phyloP scores from a whole-genome alignment of 2,113 vertebrate species.

The Tauraco erythrolophus region DNA sequence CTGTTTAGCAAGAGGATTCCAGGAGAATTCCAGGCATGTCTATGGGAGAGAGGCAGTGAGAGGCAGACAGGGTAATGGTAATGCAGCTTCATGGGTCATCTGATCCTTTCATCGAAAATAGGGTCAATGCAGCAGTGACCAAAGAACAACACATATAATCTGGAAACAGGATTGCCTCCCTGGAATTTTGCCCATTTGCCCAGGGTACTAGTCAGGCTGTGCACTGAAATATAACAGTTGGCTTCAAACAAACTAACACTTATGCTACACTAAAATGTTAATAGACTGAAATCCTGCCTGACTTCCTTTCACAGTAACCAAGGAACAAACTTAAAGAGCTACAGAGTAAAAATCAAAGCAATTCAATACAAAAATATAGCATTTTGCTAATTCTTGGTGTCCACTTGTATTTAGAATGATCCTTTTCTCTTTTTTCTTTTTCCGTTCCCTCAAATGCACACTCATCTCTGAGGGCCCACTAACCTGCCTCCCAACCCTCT shows the following conservation, averaged over 20 bases:
- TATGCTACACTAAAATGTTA: background rate
- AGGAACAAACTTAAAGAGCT: background rate
- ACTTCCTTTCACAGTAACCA: background rate
- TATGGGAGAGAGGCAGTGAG: background rate
- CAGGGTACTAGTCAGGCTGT: background rate
- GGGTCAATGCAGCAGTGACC: background rate
- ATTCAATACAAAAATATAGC: background rate
- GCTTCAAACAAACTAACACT: slow-evolving; percentile 5
- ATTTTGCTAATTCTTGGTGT: background rate
- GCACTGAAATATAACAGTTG: background rate
- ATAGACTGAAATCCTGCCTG: background rate
- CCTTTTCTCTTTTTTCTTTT: background rate
- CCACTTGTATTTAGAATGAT: background rate
- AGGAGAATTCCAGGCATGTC: background rate
- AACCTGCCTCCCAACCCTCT: background rate
- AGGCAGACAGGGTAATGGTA: background rate
- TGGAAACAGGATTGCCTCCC: background rate
- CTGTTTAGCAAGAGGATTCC: background rate
- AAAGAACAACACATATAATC: background rate
- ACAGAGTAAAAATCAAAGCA: background rate
- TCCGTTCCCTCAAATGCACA: background rate
- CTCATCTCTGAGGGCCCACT: background rate
- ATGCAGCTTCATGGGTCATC: background rate
- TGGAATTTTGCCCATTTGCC: background rate
- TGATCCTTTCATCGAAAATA: background rate